Evolutionary conservation across 1,140 invertebrate genomes (phyloP), one percentile per base, ranked within the genome.

Genomic region (Cyphomyrmex costatus): DNA sequence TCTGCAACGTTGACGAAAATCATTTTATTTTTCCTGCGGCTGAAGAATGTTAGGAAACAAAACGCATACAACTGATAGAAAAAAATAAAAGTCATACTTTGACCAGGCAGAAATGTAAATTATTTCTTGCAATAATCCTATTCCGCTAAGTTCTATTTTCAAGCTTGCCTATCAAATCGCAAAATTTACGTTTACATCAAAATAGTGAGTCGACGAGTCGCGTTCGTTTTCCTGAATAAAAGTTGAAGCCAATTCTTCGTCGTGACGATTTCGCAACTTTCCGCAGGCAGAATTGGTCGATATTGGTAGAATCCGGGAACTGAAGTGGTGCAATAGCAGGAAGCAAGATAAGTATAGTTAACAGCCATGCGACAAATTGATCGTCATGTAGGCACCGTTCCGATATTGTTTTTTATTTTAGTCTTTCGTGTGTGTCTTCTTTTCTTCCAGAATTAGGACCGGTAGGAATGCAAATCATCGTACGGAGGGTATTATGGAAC

Each of bases 321-420:
- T 61, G 79, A 89, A 90, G 86, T 73, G 30, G 88, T 88, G 88
- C 89, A 90, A 80, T 73, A 89, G 56, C 79, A 82, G 77, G 88
- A 49, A 63, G 65, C 46, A 86, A 76, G 84, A 77, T 68, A 76
- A 61, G 76, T 85, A 90, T 87, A 76, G 56, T 85, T 70, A 65
- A 85, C 80, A 71, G 82, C 30, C 86, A 91, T 88, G 86, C 86
- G 76, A 89, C 71, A 71, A 46, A 63, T 71, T 86, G 56, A 74
- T 86, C 76, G 51, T 83, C 63, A 73, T 53, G 36, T 58, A 70
- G 56, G 56, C 53, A 74, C n/a, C 53, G 14, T 73, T n/a, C 33
- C 27, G 36, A 83, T 83, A 27, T 61, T 42, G 2, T 49, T 46
- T 14, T 30, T 30, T 27, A 33, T 61, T 36, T 49, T 24, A n/a